Evolutionary conservation across 2,888 invertebrate species (phyloP).

Genomic region (Xestia c-nigrum): DNA sequence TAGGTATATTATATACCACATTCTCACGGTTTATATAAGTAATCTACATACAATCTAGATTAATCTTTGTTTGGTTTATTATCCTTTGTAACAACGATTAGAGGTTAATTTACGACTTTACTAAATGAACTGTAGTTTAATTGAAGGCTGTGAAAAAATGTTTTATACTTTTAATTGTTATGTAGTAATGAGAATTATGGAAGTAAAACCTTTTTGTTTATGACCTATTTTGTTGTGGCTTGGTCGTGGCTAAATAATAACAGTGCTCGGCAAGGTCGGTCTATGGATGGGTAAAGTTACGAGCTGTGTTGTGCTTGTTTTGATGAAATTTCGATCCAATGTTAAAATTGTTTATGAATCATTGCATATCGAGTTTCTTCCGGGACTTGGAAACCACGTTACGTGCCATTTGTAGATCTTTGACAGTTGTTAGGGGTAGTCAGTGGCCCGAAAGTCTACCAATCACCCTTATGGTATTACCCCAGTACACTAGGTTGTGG

Average conservation of each 20-base stretch:
- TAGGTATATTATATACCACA: not conserved
- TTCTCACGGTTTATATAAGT: slow-evolving; percentile 57
- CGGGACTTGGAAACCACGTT: too few relatives aligned
- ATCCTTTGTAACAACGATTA: slow-evolving; percentile 50
- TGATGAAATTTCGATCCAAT: not conserved
- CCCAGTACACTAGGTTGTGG: too few relatives aligned
- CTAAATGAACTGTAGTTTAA: slow-evolving; percentile 46
- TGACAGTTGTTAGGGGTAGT: too few relatives aligned
- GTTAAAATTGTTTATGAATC: not conserved
- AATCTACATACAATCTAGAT: slow-evolving; percentile 53
- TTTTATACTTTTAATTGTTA: slow-evolving; percentile 21
- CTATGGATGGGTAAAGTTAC: not conserved
- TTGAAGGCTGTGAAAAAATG: slow-evolving; percentile 54
- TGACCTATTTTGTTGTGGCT: slow-evolving; percentile 18
- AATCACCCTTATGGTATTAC: too few relatives aligned
- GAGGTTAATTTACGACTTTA: slow-evolving; percentile 40
- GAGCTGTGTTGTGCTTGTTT: too few relatives aligned
- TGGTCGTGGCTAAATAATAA: not conserved
- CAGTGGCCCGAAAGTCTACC: too few relatives aligned
- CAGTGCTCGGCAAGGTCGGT: not conserved
- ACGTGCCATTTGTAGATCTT: too few relatives aligned
- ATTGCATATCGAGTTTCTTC: too few relatives aligned
- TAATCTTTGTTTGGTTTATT: slow-evolving; percentile 50
- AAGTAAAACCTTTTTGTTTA: slow-evolving; percentile 18
- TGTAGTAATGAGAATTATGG: slow-evolving; percentile 29